phyloP scores from a whole-genome alignment of 2,888 invertebrate species.

The Meteorus cinctellus region DNA sequence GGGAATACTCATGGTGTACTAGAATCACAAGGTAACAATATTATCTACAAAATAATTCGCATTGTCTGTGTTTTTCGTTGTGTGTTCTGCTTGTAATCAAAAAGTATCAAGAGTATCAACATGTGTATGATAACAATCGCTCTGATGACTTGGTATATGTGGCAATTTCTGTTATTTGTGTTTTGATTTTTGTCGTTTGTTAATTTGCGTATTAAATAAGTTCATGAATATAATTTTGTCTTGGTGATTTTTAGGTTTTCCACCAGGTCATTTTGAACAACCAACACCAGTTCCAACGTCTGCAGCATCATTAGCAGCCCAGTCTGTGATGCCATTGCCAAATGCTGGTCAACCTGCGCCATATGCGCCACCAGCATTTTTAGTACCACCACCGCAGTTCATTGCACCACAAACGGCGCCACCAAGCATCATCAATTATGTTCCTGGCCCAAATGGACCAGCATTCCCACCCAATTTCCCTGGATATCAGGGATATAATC shows the following conservation, averaged over 20 bases:
- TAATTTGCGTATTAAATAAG: constrained; percentile 9
- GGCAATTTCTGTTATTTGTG: constrained; percentile 23
- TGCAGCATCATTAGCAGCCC: constrained; percentile 63
- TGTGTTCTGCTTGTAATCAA: constrained; percentile 34
- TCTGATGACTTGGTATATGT: constrained; percentile 20
- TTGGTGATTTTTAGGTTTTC: constrained; percentile 58
- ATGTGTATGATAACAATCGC: neutral
- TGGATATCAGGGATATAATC: constrained; percentile 68
- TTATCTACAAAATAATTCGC: constrained; percentile 12
- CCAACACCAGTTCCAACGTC: constrained; percentile 64
- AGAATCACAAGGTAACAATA: constrained; percentile 70
- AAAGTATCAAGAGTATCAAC: neutral
- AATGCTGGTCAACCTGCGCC: constrained; percentile 65
- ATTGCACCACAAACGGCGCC: constrained; percentile 70
- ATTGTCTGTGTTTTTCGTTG: constrained; percentile 44
- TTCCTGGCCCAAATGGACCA: constrained; percentile 69
- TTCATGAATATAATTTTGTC: neutral
- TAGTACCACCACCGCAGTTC: constrained; percentile 71
- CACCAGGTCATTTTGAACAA: constrained; percentile 69
- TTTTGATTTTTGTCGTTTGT: constrained; percentile 44
- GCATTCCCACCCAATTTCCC: constrained; percentile 69
- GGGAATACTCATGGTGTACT: constrained; percentile 71
- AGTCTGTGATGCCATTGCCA: constrained; percentile 68
- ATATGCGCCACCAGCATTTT: constrained; percentile 67
- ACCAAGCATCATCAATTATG: constrained; percentile 70